phyloP scores from a whole-genome alignment of 2,797 vertebrate genomes.

The Neostethus bicornis region DNA sequence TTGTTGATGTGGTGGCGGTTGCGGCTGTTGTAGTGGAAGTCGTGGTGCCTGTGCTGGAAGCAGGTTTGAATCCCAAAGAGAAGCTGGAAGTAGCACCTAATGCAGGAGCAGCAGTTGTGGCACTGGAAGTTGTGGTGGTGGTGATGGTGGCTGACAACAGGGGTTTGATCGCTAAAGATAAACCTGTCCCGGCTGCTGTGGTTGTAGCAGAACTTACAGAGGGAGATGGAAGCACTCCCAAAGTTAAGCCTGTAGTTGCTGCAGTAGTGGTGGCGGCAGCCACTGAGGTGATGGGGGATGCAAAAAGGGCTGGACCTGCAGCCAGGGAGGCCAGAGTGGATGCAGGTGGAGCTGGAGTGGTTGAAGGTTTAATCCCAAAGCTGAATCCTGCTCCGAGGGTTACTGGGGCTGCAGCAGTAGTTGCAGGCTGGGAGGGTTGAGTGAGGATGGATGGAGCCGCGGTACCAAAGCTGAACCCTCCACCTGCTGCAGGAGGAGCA shows the following conservation, averaged over 20 bases:
- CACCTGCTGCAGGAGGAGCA: slow-evolving; percentile 53
- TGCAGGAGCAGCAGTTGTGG: slow-evolving; percentile 46
- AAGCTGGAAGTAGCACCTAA: slow-evolving; percentile 59
- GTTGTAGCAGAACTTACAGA: slow-evolving; percentile 49
- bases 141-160: slow-evolving; percentile 53
- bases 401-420: slow-evolving; percentile 28
- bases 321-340: slow-evolving; percentile 36
- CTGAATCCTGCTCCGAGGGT: slow-evolving; percentile 68
- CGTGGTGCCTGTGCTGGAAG: slow-evolving; percentile 19
- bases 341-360: slow-evolving; percentile 71
- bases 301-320: slow-evolving; percentile 74
- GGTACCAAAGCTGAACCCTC: slow-evolving; percentile 71
- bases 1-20: slow-evolving; percentile 16
- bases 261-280: slow-evolving; percentile 40
- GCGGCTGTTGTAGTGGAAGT: slow-evolving; percentile 34
- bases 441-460: slow-evolving; percentile 64
- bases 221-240: slow-evolving; percentile 36
- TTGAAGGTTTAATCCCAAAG: slow-evolving; percentile 84
- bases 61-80: slow-evolving; percentile 72
- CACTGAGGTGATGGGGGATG: slow-evolving; percentile 66
- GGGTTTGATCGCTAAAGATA: slow-evolving; percentile 77
- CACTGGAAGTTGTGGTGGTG: slow-evolving; percentile 25
- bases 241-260: slow-evolving; percentile 61
- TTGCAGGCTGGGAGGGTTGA: slow-evolving; percentile 22
- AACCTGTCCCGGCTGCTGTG: slow-evolving; percentile 43